Base-by-base conservation (phyloP, 2,797 vertebrate genomes). In the Martes flavigula region DNA sequence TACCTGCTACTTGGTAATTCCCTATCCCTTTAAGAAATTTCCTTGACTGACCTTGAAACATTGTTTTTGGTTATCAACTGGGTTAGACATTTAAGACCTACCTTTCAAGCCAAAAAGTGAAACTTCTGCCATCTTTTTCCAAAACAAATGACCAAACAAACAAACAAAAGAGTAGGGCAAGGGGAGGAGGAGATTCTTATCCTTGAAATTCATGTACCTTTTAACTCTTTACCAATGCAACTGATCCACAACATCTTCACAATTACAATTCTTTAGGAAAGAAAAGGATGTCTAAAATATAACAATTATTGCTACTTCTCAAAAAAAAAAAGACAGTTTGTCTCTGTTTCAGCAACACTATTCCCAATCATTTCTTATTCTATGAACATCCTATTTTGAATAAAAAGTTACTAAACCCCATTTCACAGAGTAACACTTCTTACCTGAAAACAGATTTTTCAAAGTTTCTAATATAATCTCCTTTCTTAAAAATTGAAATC, bases 401-500 rank as follows among this genome's bases (percentile, higher is more conserved):
- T 78, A 58, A 78, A 83, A 97, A 56, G 32, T 70, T 70, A 46
- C 68, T 90, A 92, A 92, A 84, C 68, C 20, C 15, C n/a, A 78
- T 46, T 87, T 84, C 72, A 62, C 68, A 96, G 21, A 48, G 32
- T 35, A 68, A 68, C 18, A 68, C 18, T 35, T 96, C 73, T 93
- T 89, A 86, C 17, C 60, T 91, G 51, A 58, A 78, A 43, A 82
- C 32, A 72, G 78, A 30, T 75, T 8, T 91, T 93, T 58, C 58
- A 48, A 62, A 83, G 27, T 81, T 96, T 90, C 84, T 75, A 88
- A 85, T 18, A 87, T 43, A 21, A 64, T 35, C 48, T 89, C 2
- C 7, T 64, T 86, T 96, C 35, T 88, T 43, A 88, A 81, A 91
- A 90, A n/a, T 11, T 90, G n/a, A 88, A 90, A 90, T 84, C 48